These are phyloP conservation scores for Cyclophora albipunctata DNA, from an alignment of 2,888 invertebrate genomes.

Conservation along the genomic window DNA sequence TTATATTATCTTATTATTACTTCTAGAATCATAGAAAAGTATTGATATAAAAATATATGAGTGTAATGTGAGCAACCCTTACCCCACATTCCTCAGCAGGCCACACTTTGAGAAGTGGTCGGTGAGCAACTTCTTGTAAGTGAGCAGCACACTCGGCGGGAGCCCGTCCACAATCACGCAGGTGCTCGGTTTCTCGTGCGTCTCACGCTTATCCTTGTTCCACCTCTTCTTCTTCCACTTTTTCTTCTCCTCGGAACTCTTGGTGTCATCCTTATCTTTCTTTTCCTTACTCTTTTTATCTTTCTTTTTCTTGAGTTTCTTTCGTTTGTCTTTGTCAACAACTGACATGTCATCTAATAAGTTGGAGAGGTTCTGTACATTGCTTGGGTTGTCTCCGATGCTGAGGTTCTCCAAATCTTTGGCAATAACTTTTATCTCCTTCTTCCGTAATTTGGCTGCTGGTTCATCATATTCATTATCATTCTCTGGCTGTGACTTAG, in stretches of 20 bases:
- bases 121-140: conserved; percentile 42
- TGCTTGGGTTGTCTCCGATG: conserved; percentile 50
- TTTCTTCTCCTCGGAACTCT: conserved; percentile 36
- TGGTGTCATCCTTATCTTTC: conserved; percentile 21
- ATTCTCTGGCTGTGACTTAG: conserved; percentile 15
- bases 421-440: conserved; percentile 35
- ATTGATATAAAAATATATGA: not conserved
- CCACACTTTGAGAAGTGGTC: conserved; percentile 54
- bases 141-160: conserved; percentile 43
- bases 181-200: conserved; percentile 22
- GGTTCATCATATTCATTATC: conserved; percentile 33
- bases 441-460: conserved; percentile 34
- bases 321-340: conserved; percentile 48
- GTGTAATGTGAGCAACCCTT: conserved; percentile 8
- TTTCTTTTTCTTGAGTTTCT: conserved; percentile 38
- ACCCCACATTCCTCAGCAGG: conserved; percentile 52
- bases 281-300: conserved; percentile 20
- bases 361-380: conserved; percentile 41
- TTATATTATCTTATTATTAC: not conserved
- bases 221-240: conserved; percentile 60
- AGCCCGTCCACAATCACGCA: conserved; percentile 52
- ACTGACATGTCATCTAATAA: conserved; percentile 60
- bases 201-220: conserved; percentile 50
- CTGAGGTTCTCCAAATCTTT: conserved; percentile 51
- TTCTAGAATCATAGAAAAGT: not conserved